These are phyloP conservation scores for Aplysina aerophoba DNA, from an alignment of 37 sponge, comb jelly and placozoan species.

Conservation along the genomic window DNA sequence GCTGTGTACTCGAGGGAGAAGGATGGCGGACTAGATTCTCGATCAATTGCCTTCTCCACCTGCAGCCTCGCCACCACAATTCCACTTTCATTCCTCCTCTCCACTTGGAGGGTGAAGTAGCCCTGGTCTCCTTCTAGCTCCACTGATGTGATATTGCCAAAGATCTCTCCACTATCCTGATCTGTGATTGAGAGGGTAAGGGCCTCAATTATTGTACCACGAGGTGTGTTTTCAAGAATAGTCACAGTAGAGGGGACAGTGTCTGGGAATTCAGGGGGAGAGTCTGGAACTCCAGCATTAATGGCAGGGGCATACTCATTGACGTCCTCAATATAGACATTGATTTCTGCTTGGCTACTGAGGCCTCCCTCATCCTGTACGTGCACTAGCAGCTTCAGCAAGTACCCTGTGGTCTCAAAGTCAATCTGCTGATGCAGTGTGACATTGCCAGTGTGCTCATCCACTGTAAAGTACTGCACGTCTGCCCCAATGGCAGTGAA, in stretches of 20 bases:
- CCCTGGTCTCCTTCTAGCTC: not conserved
- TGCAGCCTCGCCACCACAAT: not conserved
- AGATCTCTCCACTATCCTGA: not conserved
- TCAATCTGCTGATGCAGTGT: not conserved
- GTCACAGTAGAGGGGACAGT: not conserved
- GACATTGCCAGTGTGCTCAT: not conserved
- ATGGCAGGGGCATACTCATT: constrained; percentile 59
- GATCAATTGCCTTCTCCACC: not conserved
- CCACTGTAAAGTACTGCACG: not conserved
- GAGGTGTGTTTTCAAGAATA: constrained; percentile 20
- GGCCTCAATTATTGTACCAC: constrained; percentile 17
- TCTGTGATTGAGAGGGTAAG: not conserved
- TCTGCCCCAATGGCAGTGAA: not conserved
- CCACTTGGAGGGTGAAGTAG: not conserved
- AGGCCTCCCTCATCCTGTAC: not conserved
- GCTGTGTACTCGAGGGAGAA: not conserved
- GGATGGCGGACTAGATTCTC: not conserved
- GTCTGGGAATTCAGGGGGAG: not conserved
- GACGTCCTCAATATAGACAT: constrained; percentile 36
- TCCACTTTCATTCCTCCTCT: not conserved
- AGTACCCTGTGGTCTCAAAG: constrained; percentile 2
- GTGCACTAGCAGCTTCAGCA: not conserved
- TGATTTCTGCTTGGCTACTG: constrained; percentile 19
- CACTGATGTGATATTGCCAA: not conserved
- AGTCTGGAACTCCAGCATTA: not conserved